These are phyloP conservation scores for Platygyra sinensis DNA, from an alignment of 64 coral and sea anemone genomes.

Conservation along the genomic window DNA sequence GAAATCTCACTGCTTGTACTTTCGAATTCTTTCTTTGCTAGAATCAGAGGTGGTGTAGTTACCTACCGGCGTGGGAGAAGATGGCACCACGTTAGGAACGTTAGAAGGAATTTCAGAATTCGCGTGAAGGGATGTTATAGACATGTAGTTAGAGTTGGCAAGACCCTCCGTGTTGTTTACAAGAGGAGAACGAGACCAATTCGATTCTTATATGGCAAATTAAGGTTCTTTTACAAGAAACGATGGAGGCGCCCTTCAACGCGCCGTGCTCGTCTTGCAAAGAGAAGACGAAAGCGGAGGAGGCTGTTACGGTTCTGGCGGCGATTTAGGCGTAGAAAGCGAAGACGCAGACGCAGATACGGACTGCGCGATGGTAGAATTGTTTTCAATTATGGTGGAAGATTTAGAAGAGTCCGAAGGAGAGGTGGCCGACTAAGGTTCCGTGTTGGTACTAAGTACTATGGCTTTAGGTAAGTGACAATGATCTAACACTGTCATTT, in stretches of 20 bases:
- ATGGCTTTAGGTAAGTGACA: neutral
- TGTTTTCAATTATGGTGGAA: neutral
- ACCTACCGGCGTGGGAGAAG: neutral
- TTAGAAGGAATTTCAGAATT: neutral
- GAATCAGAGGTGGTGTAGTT: neutral
- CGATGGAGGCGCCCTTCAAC: constrained; percentile 24
- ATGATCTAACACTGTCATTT: no score
- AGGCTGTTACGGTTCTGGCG: neutral
- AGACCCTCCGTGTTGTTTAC: neutral
- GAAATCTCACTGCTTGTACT: no score
- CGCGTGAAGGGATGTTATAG: neutral
- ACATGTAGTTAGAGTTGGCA: neutral
- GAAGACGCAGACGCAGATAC: neutral
- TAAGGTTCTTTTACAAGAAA: neutral
- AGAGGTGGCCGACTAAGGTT: neutral
- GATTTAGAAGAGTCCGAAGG: constrained; percentile 1
- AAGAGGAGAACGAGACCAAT: neutral
- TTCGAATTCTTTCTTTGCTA: neutral
- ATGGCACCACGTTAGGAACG: neutral
- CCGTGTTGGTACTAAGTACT: neutral
- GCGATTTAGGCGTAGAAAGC: neutral
- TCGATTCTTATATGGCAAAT: neutral
- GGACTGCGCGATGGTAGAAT: neutral
- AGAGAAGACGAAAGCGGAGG: constrained; percentile 9
- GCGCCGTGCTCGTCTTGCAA: neutral